Evolutionary conservation across 2,113 vertebrate genomes (phyloP).

Genomic region (Oreocharis arfaki): DNA sequence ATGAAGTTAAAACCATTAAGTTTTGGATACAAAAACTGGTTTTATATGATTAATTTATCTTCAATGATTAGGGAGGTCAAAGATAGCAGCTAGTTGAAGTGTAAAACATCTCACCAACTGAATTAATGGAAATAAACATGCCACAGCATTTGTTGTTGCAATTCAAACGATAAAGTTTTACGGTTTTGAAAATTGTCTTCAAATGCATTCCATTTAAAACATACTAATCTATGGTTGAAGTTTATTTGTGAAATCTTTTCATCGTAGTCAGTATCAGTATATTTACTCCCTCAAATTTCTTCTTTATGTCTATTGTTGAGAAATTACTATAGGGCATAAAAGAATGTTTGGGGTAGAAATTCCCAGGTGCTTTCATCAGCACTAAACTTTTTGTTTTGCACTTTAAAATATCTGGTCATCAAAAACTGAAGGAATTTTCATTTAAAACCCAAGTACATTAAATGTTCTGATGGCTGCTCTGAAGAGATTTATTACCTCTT

Average conservation of each 20-base stretch:
- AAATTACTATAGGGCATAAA: not conserved
- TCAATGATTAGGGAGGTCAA: not conserved
- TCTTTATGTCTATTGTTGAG: not conserved
- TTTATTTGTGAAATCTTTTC: not conserved
- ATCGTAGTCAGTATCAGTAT: not conserved
- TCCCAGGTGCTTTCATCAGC: not conserved
- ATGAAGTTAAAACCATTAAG: rapidly evolving
- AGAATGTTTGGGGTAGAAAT: not conserved
- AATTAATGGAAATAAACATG: not conserved
- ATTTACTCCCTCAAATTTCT: not conserved
- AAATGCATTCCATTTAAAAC: not conserved
- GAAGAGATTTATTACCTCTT: not conserved
- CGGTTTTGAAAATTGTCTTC: not conserved
- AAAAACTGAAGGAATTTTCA: not conserved
- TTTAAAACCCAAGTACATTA: not conserved
- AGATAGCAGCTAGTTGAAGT: not conserved
- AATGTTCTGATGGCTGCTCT: not conserved
- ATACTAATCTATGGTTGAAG: not conserved
- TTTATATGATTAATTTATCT: not conserved
- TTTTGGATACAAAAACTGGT: not conserved
- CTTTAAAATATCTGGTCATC: not conserved
- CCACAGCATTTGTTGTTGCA: not conserved
- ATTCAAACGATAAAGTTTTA: not conserved
- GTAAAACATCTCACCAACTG: not conserved
- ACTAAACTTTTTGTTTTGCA: not conserved